A percentile compares a stretch with the other conserved stretches of the same genome.
Conservation (phyloP, 2,888 invertebrate species). For the Nasonovia ribisnigri region DNA sequence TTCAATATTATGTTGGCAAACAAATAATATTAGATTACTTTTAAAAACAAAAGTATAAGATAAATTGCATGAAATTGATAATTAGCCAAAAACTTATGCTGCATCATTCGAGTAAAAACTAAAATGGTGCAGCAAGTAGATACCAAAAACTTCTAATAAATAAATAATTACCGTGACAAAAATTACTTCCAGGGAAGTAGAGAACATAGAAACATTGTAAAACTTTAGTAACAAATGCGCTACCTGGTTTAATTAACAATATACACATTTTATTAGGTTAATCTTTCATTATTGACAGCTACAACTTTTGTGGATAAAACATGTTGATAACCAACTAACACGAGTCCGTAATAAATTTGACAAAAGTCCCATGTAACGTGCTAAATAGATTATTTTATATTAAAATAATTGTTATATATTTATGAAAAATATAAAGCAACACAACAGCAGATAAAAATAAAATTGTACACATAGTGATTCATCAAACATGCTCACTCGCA, state of each 20-base stretch:
- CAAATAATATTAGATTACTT: background rate
- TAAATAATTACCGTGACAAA: background rate
- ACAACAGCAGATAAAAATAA: background rate
- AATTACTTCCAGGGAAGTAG: background rate
- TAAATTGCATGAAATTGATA: background rate
- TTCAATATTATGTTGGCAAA: background rate
- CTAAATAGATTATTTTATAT: background rate
- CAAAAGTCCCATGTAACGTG: background rate
- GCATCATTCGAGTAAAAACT: background rate
- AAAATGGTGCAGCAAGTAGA: background rate
- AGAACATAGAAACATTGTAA: slow-evolving; percentile 6
- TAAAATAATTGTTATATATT: background rate
- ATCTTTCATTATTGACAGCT: background rate
- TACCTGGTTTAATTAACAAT: slow-evolving; percentile 11
- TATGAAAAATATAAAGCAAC: background rate
- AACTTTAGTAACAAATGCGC: background rate
- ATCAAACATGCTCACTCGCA: too few species aligned
- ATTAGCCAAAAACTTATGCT: background rate
- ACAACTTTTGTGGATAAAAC: background rate
- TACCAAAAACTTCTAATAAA: background rate
- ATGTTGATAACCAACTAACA: background rate
- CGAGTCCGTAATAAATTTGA: background rate
- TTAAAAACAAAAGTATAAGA: background rate
- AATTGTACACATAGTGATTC: background rate
- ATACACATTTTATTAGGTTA: background rate